These are phyloP conservation scores for Corythornis cristatus DNA, from an alignment of 2,113 vertebrate genomes.

Conservation along the genomic window DNA sequence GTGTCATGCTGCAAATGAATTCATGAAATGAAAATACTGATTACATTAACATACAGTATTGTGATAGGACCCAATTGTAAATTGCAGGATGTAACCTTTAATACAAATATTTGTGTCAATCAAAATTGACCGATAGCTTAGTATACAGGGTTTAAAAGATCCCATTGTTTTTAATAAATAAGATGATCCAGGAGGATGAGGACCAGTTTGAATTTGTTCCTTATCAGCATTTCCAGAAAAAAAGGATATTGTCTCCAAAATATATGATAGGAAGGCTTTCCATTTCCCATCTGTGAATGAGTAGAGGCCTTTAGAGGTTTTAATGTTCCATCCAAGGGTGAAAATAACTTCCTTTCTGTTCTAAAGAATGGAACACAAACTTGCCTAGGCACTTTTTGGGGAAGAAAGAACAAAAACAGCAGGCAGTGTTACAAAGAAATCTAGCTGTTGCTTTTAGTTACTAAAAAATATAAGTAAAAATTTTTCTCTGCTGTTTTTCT, in stretches of 20 bases:
- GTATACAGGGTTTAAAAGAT: conserved; percentile 47
- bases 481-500: not conserved
- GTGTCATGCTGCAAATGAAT: conserved; percentile 69
- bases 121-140: conserved; percentile 67
- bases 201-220: conserved; percentile 58
- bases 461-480: not conserved
- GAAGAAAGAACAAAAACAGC: not conserved
- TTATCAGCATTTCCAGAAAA: conserved; percentile 67
- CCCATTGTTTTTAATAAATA: conserved; percentile 59
- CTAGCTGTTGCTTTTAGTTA: not conserved
- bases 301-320: conserved; percentile 33
- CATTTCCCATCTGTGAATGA: conserved; percentile 33
- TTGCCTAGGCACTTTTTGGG: not conserved
- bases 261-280: conserved; percentile 40
- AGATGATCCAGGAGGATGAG: conserved; percentile 27
- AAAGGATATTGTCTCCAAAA: conserved; percentile 56
- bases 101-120: conserved; percentile 76
- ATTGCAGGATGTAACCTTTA: conserved; percentile 67
- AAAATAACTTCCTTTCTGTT: conserved; percentile 26
- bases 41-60: conserved; percentile 75
- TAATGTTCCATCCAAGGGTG: conserved; percentile 27
- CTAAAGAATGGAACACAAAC: not conserved
- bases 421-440: not conserved
- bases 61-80: conserved; percentile 64
- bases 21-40: conserved; percentile 69